phyloP scores from a whole-genome alignment of 2,888 invertebrate genomes.

The Mermis nigrescens region DNA sequence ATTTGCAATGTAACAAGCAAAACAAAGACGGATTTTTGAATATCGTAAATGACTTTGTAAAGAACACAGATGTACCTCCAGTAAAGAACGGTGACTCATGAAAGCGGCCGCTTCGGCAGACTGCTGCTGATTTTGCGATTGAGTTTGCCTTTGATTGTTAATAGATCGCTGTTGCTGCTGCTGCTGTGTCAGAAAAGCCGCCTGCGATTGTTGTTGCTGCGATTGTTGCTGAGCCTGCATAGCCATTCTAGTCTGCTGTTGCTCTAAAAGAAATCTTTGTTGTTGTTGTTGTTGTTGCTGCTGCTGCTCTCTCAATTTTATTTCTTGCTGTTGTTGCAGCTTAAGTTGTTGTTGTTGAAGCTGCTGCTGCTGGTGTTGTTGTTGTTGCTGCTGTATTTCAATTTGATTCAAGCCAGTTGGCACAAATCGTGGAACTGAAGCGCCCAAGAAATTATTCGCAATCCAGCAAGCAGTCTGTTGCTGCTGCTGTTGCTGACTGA shows the following conservation, averaged over 20 bases:
- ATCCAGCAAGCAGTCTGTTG: background rate
- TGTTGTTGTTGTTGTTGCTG: constrained; percentile 16
- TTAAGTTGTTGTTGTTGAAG: background rate
- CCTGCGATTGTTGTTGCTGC: constrained; percentile 9
- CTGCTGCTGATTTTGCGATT: too few relatives aligned
- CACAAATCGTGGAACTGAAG: background rate
- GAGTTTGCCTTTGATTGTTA: constrained; percentile 7
- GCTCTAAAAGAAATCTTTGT: background rate
- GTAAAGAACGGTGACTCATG: background rate
- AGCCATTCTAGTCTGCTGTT: background rate
- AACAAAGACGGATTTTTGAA: too few relatives aligned
- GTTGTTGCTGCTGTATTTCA: constrained; percentile 10
- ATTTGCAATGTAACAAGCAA: too few relatives aligned
- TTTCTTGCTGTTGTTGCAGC: background rate
- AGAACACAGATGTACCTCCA: too few relatives aligned
- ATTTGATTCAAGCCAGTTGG: background rate
- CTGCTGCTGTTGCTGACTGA: too few relatives aligned
- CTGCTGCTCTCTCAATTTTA: constrained; percentile 9
- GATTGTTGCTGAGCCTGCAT: constrained; percentile 14
- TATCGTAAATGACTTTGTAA: too few relatives aligned
- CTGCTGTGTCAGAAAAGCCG: constrained; percentile 4
- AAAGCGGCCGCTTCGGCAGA: background rate
- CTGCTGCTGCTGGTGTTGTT: constrained; percentile 9
- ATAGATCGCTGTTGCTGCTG: constrained; percentile 7
- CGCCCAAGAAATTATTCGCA: background rate